Evolutionary conservation across 2,797 vertebrate species (phyloP), one percentile per base, ranked within the genome.

Genomic region (Australoheros facetus): DNA sequence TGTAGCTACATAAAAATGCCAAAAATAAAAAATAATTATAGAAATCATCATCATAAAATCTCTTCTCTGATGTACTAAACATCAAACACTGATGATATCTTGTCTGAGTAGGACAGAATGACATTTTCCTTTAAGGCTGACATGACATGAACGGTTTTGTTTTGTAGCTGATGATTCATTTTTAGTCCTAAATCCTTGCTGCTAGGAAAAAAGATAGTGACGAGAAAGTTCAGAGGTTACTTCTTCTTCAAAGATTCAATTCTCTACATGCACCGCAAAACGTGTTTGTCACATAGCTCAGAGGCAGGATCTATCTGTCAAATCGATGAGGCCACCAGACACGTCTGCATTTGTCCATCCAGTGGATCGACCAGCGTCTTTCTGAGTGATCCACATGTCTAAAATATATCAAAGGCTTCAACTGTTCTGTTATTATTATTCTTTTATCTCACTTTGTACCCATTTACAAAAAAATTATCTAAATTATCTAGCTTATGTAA

Each of bases 131-230:
- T 70, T 23, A 48, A 59, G 30, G 71, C 30, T 54, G 23, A 39
- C 54, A 32, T 7, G 72, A 64, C 58, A 26, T 26, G 54, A 80
- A 77, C 23, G n/a, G 64, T 57, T 57, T 23, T 60, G 62, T 72
- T 70, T 84, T 80, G 80, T 54, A 71, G 34, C 64, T 51, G 64
- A 30, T n/a, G 64, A 69, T 56, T 26, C 30, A 72, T 79, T 82
- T 28, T 71, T 7, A 69, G 39, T 30, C 56, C 56, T 21, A 57
- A 69, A 56, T 12, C 39, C 14, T n/a, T n/a, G 60, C 71, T 45
- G 30, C 60, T 39, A 7, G 39, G 30, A 26, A 78, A 78, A 37
- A 69, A 48, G 23, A 77, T 45, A 12, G 9, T 48, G 71, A 58
- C 45, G 32, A n/a, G 23, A 32, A 55, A 34, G 19, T 48, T 69